A percentile compares a stretch with the other conserved stretches of the same genome.
phyloP scores from a whole-genome alignment of 2,888 invertebrate genomes.

The Alloplasta piceator region DNA sequence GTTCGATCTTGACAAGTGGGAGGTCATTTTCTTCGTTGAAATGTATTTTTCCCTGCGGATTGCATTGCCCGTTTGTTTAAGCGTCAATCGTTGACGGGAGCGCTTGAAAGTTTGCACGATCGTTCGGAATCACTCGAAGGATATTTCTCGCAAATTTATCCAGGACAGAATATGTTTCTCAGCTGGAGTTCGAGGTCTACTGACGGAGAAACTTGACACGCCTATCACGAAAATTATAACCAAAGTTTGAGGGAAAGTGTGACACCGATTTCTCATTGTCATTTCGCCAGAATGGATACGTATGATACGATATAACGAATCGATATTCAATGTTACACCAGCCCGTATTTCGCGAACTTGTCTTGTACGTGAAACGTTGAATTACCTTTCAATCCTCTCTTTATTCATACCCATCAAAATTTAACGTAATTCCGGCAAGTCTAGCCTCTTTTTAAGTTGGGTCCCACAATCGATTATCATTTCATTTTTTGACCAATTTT shows the following conservation, averaged over 20 bases:
- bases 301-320: constrained; percentile 41
- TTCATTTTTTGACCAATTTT: too few species aligned
- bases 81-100: not conserved
- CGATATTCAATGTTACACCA: constrained; percentile 51
- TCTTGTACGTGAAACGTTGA: constrained; percentile 13
- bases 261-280: constrained; percentile 12
- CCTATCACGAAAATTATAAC: constrained; percentile 53
- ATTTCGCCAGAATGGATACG: not conserved
- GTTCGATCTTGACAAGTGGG: too few species aligned
- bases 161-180: constrained; percentile 24
- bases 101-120: constrained; percentile 7
- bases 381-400: not conserved
- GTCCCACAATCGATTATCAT: too few species aligned
- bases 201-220: constrained; percentile 23
- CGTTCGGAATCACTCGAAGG: not conserved
- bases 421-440: too few species aligned
- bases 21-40: not conserved
- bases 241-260: constrained; percentile 43
- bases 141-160: constrained; percentile 32
- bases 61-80: too few species aligned
- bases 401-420: too few species aligned
- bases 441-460: too few species aligned
- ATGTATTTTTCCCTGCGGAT: not conserved
- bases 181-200: constrained; percentile 3
- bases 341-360: constrained; percentile 25